phyloP scores from a whole-genome alignment of 2,113 vertebrate species.

The Falcunculus frontatus region DNA sequence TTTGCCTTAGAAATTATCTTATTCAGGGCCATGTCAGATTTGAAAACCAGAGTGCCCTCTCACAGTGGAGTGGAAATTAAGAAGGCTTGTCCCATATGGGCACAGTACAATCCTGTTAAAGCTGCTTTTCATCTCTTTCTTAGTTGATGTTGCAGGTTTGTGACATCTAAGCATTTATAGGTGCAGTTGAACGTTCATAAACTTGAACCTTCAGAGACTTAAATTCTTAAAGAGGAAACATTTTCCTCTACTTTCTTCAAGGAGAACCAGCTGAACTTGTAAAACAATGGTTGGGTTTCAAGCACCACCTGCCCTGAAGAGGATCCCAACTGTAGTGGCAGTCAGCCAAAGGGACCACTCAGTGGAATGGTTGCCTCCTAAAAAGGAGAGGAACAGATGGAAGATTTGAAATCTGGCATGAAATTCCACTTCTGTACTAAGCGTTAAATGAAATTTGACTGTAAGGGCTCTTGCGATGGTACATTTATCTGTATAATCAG shows the following conservation, averaged over 20 bases:
- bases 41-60: neutral
- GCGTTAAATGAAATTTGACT: constrained; percentile 14
- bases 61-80: neutral
- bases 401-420: constrained; percentile 52
- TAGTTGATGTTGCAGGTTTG: neutral
- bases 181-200: neutral
- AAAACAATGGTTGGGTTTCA: constrained; percentile 25
- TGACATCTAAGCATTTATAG: neutral
- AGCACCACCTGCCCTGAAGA: constrained; percentile 46
- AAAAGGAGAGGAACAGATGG: constrained; percentile 40
- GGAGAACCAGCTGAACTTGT: constrained; percentile 31
- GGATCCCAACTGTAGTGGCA: constrained; percentile 44
- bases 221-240: neutral
- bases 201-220: neutral
- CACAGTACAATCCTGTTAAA: neutral
- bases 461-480: constrained; percentile 7
- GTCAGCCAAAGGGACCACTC: constrained; percentile 38
- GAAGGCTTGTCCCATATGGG: neutral
- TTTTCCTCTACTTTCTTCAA: neutral
- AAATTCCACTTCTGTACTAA: constrained; percentile 45
- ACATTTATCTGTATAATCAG: constrained; percentile 47
- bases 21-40: neutral
- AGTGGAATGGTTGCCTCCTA: constrained; percentile 41
- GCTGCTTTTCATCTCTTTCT: neutral
- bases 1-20: neutral